Percentiles rank a stretch among this genome's conserved stretches.
Conservation (phyloP, 2,888 invertebrate genomes). For the Rapana venosa region DNA sequence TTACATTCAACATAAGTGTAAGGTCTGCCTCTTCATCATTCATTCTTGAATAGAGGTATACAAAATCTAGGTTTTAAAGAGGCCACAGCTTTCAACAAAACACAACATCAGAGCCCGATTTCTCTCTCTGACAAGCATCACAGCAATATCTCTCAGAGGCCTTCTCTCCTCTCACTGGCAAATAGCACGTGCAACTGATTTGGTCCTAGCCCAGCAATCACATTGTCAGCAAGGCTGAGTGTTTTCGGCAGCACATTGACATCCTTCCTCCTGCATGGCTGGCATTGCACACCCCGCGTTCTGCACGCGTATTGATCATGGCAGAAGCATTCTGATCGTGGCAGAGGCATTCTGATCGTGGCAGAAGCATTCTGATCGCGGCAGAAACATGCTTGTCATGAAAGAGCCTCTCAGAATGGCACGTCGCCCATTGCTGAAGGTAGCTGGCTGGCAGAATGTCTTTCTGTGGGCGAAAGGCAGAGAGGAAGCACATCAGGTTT, state of each 20-base stretch:
- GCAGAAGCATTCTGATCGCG: not conserved
- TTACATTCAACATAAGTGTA: too few species aligned
- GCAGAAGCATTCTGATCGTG: not conserved
- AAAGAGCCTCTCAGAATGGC: not conserved
- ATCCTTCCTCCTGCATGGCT: not conserved
- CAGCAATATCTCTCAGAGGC: too few species aligned
- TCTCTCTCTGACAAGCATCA: too few species aligned
- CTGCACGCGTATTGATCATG: not conserved
- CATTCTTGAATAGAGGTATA: too few species aligned
- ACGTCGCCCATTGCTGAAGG: too few species aligned
- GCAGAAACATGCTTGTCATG: not conserved
- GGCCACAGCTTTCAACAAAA: too few species aligned
- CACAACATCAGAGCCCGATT: too few species aligned
- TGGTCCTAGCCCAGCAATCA: not conserved
- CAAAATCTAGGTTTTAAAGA: too few species aligned
- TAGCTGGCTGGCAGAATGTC: not conserved
- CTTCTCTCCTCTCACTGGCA: not conserved
- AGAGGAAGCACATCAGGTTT: not conserved
- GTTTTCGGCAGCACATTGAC: not conserved
- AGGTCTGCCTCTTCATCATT: too few species aligned
- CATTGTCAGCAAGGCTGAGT: conserved; percentile 8
- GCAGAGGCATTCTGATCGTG: too few species aligned
- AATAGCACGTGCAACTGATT: conserved; percentile 26
- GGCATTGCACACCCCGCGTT: conserved; percentile 7
- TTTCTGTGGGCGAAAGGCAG: not conserved